Evolutionary conservation across 2,797 vertebrate genomes (phyloP), one percentile per base, ranked within the genome.

Genomic region (Enteromius radiatus): DNA sequence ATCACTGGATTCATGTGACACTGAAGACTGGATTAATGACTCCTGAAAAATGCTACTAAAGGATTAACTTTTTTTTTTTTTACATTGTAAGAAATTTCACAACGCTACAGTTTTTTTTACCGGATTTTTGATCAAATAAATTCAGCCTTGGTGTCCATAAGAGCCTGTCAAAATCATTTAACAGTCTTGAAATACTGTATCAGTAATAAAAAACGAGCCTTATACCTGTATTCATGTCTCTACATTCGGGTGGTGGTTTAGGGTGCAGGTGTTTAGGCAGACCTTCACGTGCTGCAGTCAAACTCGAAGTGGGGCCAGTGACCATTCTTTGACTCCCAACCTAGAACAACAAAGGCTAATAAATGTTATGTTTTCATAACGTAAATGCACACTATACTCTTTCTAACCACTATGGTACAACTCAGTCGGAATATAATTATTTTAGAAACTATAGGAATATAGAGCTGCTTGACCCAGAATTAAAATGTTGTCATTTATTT

Each of bases 181-280:
- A 70, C 17, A 71, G 21, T 12, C 9, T 31, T 33, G 15, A 54
- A 41, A 38, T 26, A 31, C 28, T 64, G 61, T 31, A 17, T 67
- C 4, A 65, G 26, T 54, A 47, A 21, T 69, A 47, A 47, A 2
- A 31, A 71, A 36, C 76, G n/a, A 21, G 14, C 4, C 70, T 54
- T 92, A 91, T 84, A 97, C 96, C 95, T 95, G 90, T 93, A 3
- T 21, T 80, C 38, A 38, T 78, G 73, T 94, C 91, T 1, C 82
- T 88, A 43, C 92, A 89, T 65, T 85, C 70, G 45, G 93, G 73
- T 5, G 92, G 86, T 2, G 90, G 90, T 12, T 87, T 82, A 63
- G 88, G 89, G 26, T 86, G 52, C 19, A 90, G 70, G 33, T 78
- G 75, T 54, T 56, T 26, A 14, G 1, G 85, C 36, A 11, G 77